Percentiles rank a stretch among this genome's conserved stretches.
Conservation (phyloP, 2,888 invertebrate genomes). For the Drosophila greeni region DNA sequence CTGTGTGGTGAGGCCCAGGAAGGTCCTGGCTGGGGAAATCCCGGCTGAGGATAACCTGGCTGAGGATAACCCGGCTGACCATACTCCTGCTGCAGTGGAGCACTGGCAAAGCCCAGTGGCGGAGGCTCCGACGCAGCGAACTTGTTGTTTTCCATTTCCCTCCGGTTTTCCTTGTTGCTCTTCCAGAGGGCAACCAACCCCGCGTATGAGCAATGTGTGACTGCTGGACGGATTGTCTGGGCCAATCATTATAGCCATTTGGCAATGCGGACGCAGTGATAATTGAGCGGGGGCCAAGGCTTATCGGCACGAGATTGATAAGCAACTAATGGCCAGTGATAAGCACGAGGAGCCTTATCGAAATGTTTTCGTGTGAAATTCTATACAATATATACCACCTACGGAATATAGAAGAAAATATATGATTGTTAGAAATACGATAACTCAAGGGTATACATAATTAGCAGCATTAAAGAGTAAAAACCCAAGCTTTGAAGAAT, state of each 20-base stretch:
- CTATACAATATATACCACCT: background rate
- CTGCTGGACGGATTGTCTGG: slow-evolving; percentile 20
- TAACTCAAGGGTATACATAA: background rate
- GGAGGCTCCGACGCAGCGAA: slow-evolving; percentile 15
- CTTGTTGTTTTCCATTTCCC: slow-evolving; percentile 45
- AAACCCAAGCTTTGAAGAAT: background rate
- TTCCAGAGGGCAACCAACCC: slow-evolving; percentile 8
- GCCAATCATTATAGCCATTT: slow-evolving; percentile 18
- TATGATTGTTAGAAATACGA: background rate
- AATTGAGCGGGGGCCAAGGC: slow-evolving; percentile 6
- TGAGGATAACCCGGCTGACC: background rate
- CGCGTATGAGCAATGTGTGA: slow-evolving; percentile 7
- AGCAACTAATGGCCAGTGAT: slow-evolving; percentile 8
- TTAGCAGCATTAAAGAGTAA: too few relatives aligned
- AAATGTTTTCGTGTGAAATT: background rate
- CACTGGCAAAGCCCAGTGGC: slow-evolving; percentile 30
- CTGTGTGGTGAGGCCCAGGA: slow-evolving; percentile 12
- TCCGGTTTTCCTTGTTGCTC: too few relatives aligned
- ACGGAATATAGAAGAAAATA: background rate
- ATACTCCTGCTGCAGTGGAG: slow-evolving; percentile 10
- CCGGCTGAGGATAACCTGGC: background rate
- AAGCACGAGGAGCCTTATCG: slow-evolving; percentile 17
- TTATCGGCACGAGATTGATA: slow-evolving; percentile 32
- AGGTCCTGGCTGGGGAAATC: slow-evolving; percentile 1
- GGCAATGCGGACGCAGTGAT: slow-evolving; percentile 12